Evolutionary conservation across 2,113 vertebrate genomes (phyloP), one percentile per base, ranked within the genome.

Genomic region (Trematomus loennbergii): DNA sequence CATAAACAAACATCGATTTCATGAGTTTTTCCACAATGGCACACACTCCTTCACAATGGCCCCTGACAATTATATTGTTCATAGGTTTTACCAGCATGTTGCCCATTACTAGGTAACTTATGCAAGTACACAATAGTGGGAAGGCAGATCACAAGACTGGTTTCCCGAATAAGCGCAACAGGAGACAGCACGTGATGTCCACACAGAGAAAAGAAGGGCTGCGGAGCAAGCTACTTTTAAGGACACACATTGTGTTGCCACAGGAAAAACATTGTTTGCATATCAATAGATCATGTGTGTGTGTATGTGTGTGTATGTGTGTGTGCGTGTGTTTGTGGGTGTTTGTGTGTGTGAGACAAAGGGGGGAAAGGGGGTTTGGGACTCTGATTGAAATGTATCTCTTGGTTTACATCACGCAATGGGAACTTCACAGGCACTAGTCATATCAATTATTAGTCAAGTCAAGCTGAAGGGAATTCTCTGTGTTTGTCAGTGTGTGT

Each of bases 181-280:
- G 93, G 89, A 88, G 84, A 89, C 87, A 57, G 89, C 88, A 90
- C 76, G 83, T 90, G 85, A 94, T 88, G 87, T 89, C 75, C 85
- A 76, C 85, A 48, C 81, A 86, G 81, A 89, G 82, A 89, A 77
- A 82, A 82, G 77, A 83, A 40, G 85, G 61, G 78, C 81, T 46
- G 16, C 8, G 15, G 78, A 89, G 86, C 48, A 4, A 82, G 87
- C 86, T 67, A 83, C 83, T 85, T 88, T 86, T 91, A 84, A 89
- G 87, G 87, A 88, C 88, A 90, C 90, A 92, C 92, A 94, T 93
- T 94, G 91, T 93, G 90, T 75, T 88, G 79, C 82, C 77, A 84
- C 88, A 88, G 89, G 89, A 92, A 93, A 85, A 90, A 90, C 92
- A 92, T 90, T 88, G 89, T 92, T 93, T 91, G 89, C 89, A 92